phyloP scores from a whole-genome alignment of 2,113 vertebrate genomes.

The Petrocephalus microphthalmus region DNA sequence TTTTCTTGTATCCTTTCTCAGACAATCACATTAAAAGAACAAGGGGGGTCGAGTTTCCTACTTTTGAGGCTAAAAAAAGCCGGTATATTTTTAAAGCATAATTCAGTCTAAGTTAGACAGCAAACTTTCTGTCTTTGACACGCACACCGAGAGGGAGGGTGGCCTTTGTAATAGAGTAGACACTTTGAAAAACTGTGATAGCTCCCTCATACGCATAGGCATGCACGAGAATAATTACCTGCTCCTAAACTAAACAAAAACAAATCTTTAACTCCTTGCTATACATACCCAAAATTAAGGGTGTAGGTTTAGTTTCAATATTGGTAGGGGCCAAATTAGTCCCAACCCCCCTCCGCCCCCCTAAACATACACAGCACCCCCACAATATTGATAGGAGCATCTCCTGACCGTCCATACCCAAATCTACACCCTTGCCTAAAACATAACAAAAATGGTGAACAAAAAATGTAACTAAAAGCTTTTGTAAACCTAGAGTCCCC shows the following conservation, averaged over 20 bases:
- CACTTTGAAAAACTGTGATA: constrained; percentile 39
- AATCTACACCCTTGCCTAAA: not conserved
- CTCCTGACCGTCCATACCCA: not conserved
- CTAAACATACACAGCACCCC: not conserved
- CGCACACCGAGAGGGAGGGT: constrained; percentile 33
- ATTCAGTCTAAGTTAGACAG: constrained; percentile 28
- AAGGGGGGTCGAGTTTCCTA: constrained; percentile 27
- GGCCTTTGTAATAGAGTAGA: constrained; percentile 38
- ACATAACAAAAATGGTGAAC: not conserved
- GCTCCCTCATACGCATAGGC: constrained; percentile 36
- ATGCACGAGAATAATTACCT: constrained; percentile 32
- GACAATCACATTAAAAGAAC: constrained; percentile 26
- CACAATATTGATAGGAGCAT: not conserved
- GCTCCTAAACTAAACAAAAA: constrained; percentile 32
- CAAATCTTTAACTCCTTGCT: constrained; percentile 28
- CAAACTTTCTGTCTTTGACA: constrained; percentile 28
- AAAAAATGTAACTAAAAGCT: not conserved
- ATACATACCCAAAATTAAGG: not conserved
- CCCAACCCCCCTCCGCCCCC: not conserved
- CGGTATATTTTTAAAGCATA: constrained; percentile 28
- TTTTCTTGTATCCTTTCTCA: constrained; percentile 15
- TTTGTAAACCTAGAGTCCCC: not conserved
- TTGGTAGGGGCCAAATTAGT: not conserved
- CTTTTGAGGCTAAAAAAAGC: constrained; percentile 21
- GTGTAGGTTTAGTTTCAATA: not conserved